Percentiles rank a stretch among this genome's conserved stretches.
These are phyloP conservation scores for Dendroctonus valens DNA, from an alignment of 1,140 invertebrate genomes.

Conservation along the genomic window DNA sequence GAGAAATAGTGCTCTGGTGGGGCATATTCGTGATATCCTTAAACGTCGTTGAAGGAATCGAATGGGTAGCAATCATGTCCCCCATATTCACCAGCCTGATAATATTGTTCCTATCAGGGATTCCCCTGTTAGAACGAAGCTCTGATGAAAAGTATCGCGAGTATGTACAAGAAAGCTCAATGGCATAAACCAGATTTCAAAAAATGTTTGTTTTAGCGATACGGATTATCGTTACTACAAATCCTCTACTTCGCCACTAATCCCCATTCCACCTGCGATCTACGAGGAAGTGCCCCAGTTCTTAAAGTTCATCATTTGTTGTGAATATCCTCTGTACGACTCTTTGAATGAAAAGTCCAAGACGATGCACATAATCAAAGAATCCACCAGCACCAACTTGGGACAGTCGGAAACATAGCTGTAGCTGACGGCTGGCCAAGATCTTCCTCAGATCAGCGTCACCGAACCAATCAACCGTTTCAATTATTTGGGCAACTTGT, in stretches of 20 bases:
- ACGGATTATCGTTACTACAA: slow-evolving; percentile 85
- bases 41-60: slow-evolving; percentile 76
- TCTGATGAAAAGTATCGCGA: slow-evolving; percentile 85
- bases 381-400: slow-evolving; percentile 71
- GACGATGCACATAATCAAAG: slow-evolving; percentile 64
- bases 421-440: slow-evolving; percentile 59
- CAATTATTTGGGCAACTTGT: slow-evolving; percentile 24
- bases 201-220: slow-evolving; percentile 58
- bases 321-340: slow-evolving; percentile 84
- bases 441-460: slow-evolving; percentile 41
- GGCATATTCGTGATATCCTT: slow-evolving; percentile 88
- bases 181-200: neutral
- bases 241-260: slow-evolving; percentile 78
- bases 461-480: slow-evolving; percentile 6
- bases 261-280: slow-evolving; percentile 80
- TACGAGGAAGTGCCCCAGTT: slow-evolving; percentile 80
- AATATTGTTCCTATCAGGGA: slow-evolving; percentile 84
- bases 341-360: slow-evolving; percentile 67
- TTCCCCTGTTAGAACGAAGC: slow-evolving; percentile 79
- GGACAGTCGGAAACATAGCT: slow-evolving; percentile 72
- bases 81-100: slow-evolving; percentile 87
- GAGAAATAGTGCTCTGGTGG: slow-evolving; percentile 92
- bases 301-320: slow-evolving; percentile 80
- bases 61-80: slow-evolving; percentile 83
- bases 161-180: slow-evolving; percentile 56